A percentile compares a stretch with the other conserved stretches of the same genome.
Conservation (phyloP, 2,113 vertebrate species). For the Corythoichthys haematopterus region DNA sequence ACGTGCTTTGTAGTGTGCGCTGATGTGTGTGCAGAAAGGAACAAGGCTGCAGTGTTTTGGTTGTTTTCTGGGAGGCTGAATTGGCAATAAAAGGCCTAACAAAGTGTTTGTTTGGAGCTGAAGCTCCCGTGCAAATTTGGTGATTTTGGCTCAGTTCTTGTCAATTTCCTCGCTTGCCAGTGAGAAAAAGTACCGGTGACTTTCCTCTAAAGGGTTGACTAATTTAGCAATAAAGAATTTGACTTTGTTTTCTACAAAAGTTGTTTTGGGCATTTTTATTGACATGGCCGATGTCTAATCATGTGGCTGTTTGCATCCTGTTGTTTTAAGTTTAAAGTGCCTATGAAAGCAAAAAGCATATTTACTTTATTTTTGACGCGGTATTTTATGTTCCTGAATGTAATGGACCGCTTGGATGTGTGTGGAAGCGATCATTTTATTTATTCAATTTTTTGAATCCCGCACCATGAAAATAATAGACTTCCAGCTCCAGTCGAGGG, state of each 20-base stretch:
- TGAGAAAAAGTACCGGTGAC: not conserved
- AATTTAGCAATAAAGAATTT: not conserved
- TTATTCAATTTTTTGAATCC: too few relatives aligned
- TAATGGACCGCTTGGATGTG: too few relatives aligned
- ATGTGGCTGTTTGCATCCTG: not conserved
- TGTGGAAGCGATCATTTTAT: too few relatives aligned
- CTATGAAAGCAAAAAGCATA: too few relatives aligned
- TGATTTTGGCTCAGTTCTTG: slow-evolving; percentile 6
- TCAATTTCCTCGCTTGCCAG: not conserved
- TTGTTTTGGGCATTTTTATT: not conserved
- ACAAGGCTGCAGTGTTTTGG: slow-evolving; percentile 48
- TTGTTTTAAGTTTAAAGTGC: too few relatives aligned
- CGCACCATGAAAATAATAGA: too few relatives aligned
- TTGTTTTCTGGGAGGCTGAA: not conserved
- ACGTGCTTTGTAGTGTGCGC: slow-evolving; percentile 18
- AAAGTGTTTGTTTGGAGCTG: slow-evolving; percentile 1
- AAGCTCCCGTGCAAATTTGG: not conserved
- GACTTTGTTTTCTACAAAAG: not conserved
- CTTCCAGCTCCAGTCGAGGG: too few relatives aligned
- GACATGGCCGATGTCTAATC: too few relatives aligned
- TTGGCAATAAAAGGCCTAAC: slow-evolving; percentile 16
- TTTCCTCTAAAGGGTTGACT: not conserved
- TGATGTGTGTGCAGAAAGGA: slow-evolving; percentile 24
- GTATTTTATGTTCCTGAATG: too few relatives aligned
- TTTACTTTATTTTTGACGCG: too few relatives aligned